Evolutionary conservation across 92 coral and sea anemone species (phyloP), one percentile per base, ranked within the genome.

Genomic region (Metridium senile): DNA sequence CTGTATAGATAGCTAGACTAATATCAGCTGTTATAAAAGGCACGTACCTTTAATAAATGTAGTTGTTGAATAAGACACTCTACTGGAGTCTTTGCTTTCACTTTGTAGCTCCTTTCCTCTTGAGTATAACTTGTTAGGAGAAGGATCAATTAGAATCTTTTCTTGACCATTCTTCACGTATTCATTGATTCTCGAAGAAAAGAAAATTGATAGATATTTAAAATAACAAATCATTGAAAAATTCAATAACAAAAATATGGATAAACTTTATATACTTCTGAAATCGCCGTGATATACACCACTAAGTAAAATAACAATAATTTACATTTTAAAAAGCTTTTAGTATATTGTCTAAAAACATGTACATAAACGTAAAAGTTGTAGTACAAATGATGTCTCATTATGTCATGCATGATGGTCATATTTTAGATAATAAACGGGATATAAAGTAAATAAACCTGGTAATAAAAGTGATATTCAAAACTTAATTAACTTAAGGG

Each of bases 121-220:
- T 1, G 18, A 20, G 29, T 72, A 72, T 11, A 62, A 9, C 26
- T 72, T 58, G 10, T 11, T 26, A 18, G 77, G 77, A 74, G 80
- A 58, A 32, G 80, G 80, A 62, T 74, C 80, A 30, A 34, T 33
- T 22, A 62, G 9, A 26, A 27, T 61, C 30, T 61, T 0, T 1
- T 47, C 11, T 8, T 20, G 39, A 67, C 82, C 82, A 75, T 75
- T 75, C 63, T 75, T 82, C 39, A 75, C 75, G 54, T 82, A 82
- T 51, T 82, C 52, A 75, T 47, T 74, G 23, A 82, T 82, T 65
- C 86, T 82, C 33, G 4, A 3, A 19, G 59, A 54, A 23, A 74
- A 39, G 74, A 46, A 61, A 1, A 62, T 4, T 54, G 3, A 3
- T 54, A 9, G 16, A 20, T 54, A 3, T 54, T 3, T 39, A 21